phyloP scores from a whole-genome alignment of 1,140 invertebrate genomes.

The Gonioctena quinquepunctata region DNA sequence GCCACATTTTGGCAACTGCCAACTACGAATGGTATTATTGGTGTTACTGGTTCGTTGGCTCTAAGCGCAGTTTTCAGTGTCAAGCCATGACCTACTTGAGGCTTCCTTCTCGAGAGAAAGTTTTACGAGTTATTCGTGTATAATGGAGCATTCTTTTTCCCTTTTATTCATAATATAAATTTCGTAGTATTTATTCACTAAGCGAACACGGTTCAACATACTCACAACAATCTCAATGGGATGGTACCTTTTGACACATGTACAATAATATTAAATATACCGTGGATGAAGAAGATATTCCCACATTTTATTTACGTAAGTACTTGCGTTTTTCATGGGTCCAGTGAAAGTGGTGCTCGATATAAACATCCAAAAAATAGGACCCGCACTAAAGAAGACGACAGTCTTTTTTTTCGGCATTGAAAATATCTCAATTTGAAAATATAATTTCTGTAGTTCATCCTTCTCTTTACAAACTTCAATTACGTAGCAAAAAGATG shows the following conservation, averaged over 20 bases:
- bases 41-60: constrained; percentile 14
- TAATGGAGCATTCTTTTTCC: constrained; percentile 17
- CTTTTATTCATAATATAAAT: constrained; percentile 14
- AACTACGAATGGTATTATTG: not conserved
- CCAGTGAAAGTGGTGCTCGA: too few relatives aligned
- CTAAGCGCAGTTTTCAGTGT: constrained; percentile 9
- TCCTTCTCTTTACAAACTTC: too few relatives aligned
- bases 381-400: too few relatives aligned
- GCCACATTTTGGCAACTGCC: not conserved
- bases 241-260: not conserved
- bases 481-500: too few relatives aligned
- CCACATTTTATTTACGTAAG: too few relatives aligned
- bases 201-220: not conserved
- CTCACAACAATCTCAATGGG: not conserved
- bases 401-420: too few relatives aligned
- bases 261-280: too few relatives aligned
- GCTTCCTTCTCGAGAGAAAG: constrained; percentile 16
- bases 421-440: too few relatives aligned
- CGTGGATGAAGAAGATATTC: too few relatives aligned
- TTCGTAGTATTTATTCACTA: not conserved
- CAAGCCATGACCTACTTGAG: constrained; percentile 9
- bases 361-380: too few relatives aligned
- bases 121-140: constrained; percentile 6
- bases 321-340: too few relatives aligned
- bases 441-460: too few relatives aligned